A percentile compares a stretch with the other conserved stretches of the same genome.
phyloP scores from a whole-genome alignment of 2,888 invertebrate species.

The Chydorus sphaericus region DNA sequence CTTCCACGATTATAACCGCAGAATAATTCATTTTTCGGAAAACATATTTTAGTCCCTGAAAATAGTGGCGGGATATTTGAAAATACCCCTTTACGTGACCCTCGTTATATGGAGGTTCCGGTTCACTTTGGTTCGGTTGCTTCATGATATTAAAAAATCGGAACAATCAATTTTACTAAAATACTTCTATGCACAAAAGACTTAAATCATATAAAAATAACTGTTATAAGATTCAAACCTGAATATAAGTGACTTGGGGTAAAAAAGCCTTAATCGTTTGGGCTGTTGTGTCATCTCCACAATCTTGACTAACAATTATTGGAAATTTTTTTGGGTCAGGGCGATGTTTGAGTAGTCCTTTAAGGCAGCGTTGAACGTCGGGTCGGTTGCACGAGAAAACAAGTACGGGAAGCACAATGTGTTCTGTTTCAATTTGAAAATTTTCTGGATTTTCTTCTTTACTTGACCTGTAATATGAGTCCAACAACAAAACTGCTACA shows the following conservation, averaged over 20 bases:
- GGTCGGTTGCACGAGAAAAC: constrained; percentile 91
- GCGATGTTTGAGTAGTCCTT: constrained; percentile 71
- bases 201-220: no score
- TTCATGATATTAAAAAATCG: constrained; percentile 38
- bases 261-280: constrained; percentile 58
- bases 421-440: neutral
- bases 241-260: constrained; percentile 41
- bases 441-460: no score
- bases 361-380: constrained; percentile 72
- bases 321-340: constrained; percentile 64
- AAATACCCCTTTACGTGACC: constrained; percentile 89
- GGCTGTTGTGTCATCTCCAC: constrained; percentile 74
- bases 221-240: no score
- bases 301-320: constrained; percentile 94
- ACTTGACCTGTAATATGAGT: no score
- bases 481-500: no score
- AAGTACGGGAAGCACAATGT: constrained; percentile 58
- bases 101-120: constrained; percentile 61
- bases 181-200: neutral
- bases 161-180: constrained; percentile 27
- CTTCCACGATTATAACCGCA: constrained; percentile 90
- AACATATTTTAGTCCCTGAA: constrained; percentile 86
- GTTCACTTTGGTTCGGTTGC: constrained; percentile 80
- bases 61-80: constrained; percentile 91
- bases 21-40: constrained; percentile 59